Base-by-base conservation (phyloP, 2,797 vertebrate genomes). In the Myotis planiceps region DNA sequence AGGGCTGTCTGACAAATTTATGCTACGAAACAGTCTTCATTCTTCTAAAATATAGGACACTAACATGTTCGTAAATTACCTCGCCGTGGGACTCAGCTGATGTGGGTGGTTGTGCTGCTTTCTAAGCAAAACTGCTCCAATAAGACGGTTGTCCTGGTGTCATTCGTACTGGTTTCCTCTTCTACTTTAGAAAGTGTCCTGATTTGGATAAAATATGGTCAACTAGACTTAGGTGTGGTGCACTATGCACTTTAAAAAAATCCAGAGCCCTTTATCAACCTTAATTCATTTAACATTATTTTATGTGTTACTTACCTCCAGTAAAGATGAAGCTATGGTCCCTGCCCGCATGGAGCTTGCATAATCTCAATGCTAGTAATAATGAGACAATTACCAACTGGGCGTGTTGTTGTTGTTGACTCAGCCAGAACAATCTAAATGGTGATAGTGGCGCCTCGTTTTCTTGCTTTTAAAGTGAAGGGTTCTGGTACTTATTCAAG, bases 401-500 rank as follows among this genome's bases (percentile, higher is more conserved):
- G 60, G 21, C 12, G 1, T 65, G 34, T 45, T 45, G 47, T 45
- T 45, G 47, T 47, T 72, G 13, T 29, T 88, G 34, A 49, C 15
- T 71, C 23, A 88, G 72, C 37, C 63, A 85, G 45, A 58, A 34
- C 18, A 65, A 10, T 23, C 16, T 14, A 75, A 75, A 79, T 27
- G 45, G 47, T 32, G 42, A 89, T 5, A 16, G 51, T 34, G 86
- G 39, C 13, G 75, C 15, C 19, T 88, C 25, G 5, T 88, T 53
- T 74, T 93, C 83, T 93, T 66, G 37, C 19, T 79, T 95, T 82
- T 86, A 80, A 76, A 66, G 65, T 21, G 72, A 87, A 83, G 19
- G 19, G 6, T 39, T 97, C 65, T 94, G 68, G 14, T 55, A 84
- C 68, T 86, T 34, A 34, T n/a, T 68, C 23, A 49, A 82, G 79